phyloP scores from a whole-genome alignment of 2,113 vertebrate species.

The Sialia sialis region DNA sequence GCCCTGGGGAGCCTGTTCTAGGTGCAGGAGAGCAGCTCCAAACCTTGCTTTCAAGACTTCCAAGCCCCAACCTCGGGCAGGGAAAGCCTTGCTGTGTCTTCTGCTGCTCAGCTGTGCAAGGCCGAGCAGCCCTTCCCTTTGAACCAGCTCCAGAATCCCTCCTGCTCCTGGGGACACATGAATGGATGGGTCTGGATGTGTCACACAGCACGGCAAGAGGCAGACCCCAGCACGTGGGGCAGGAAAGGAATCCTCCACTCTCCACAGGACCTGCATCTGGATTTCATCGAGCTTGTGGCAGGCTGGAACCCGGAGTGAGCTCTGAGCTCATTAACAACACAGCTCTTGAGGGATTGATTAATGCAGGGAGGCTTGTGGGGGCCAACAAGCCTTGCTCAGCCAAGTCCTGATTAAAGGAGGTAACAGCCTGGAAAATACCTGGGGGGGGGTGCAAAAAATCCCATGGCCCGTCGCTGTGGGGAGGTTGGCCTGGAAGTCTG shows the following conservation, averaged over 20 bases:
- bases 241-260: not conserved
- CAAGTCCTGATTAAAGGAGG: not conserved
- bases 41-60: rapidly evolving
- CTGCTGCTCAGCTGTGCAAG: not conserved
- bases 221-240: rapidly evolving
- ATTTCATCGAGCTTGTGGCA: not conserved
- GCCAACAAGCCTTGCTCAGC: not conserved
- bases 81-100: not conserved
- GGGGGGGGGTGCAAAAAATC: not conserved
- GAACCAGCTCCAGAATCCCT: not conserved
- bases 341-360: not conserved
- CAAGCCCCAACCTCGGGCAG: not conserved
- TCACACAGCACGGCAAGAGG: not conserved
- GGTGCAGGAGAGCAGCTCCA: not conserved
- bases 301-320: not conserved
- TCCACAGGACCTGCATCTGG: not conserved
- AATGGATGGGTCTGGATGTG: not conserved
- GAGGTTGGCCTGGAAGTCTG: not conserved
- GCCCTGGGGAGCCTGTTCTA: not conserved
- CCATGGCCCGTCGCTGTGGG: not conserved
- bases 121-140: not conserved
- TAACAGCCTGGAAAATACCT: not conserved
- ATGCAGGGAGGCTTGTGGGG: not conserved
- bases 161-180: not conserved
- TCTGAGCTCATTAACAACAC: not conserved